A percentile compares a stretch with the other conserved stretches of the same genome.
Conservation (phyloP, 2,113 vertebrate genomes). For the Phodopus roborovskii region DNA sequence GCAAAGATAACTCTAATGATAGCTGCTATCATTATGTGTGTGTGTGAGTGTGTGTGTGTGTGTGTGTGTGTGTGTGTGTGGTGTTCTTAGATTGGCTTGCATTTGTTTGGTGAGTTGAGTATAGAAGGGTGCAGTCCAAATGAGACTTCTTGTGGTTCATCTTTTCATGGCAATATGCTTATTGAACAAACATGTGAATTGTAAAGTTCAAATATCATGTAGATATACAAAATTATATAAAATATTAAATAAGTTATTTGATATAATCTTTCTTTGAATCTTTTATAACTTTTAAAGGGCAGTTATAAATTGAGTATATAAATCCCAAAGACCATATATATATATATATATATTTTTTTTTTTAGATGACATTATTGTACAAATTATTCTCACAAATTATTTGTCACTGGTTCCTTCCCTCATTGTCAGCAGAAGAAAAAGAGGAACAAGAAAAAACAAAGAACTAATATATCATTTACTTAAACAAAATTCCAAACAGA, state of each 20-base stretch:
- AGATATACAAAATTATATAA: neutral
- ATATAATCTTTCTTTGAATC: neutral
- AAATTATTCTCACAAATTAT: neutral
- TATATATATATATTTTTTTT: too few species aligned
- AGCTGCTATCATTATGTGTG: neutral
- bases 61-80: neutral
- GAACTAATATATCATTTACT: neutral
- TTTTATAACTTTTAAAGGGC: slow-evolving; percentile 38
- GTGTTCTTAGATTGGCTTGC: neutral
- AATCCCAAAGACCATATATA: neutral
- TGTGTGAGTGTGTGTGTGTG: too few species aligned
- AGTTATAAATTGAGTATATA: neutral
- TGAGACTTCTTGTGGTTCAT: neutral
- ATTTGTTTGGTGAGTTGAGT: neutral
- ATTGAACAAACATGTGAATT: neutral
- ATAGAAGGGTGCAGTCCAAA: neutral
- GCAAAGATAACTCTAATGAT: neutral
- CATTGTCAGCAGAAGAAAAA: neutral
- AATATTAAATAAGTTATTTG: neutral
- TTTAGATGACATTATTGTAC: neutral
- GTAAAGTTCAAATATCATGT: neutral
- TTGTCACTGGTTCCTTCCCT: neutral
- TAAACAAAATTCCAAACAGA: neutral
- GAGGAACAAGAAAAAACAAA: neutral
- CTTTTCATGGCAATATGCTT: neutral